A percentile compares a stretch with the other conserved stretches of the same genome.
Evolutionary conservation across 2,113 vertebrate genomes (phyloP).

Genomic region (Alces alces): DNA sequence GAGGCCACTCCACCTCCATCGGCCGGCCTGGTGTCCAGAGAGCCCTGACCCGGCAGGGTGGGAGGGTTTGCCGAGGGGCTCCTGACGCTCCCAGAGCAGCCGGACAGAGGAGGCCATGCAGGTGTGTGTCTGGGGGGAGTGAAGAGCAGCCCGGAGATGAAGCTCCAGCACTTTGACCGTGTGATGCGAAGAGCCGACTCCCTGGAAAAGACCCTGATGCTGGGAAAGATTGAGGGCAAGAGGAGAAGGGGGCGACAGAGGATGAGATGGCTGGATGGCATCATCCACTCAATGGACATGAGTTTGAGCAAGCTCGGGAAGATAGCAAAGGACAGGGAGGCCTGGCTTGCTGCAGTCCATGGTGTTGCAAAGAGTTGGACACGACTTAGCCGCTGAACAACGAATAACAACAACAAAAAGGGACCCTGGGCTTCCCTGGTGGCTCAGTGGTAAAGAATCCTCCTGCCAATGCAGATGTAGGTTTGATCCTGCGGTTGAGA

Average conservation of each 20-base stretch:
- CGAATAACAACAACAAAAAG: background rate
- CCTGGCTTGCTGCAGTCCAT: background rate
- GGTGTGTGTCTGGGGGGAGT: background rate
- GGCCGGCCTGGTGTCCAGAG: background rate
- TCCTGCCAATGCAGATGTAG: background rate
- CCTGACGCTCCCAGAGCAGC: too few species aligned
- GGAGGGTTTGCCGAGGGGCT: background rate
- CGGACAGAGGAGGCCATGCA: background rate
- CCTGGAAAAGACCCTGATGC: background rate
- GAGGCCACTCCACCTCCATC: constrained; percentile 62
- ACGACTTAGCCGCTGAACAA: accelerated
- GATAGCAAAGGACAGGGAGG: background rate
- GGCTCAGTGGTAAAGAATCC: background rate
- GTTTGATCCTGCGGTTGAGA: background rate
- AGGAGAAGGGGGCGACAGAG: background rate
- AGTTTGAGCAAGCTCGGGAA: background rate
- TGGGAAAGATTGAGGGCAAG: background rate
- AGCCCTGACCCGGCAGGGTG: accelerated
- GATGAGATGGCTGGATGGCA: background rate
- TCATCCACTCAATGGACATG: background rate
- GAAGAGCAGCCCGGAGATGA: background rate
- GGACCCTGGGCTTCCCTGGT: background rate
- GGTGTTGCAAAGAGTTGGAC: background rate
- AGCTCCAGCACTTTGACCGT: background rate
- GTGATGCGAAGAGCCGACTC: background rate